These are phyloP conservation scores for Neodiprion lecontei DNA, from an alignment of 1,140 invertebrate genomes.

Conservation along the genomic window DNA sequence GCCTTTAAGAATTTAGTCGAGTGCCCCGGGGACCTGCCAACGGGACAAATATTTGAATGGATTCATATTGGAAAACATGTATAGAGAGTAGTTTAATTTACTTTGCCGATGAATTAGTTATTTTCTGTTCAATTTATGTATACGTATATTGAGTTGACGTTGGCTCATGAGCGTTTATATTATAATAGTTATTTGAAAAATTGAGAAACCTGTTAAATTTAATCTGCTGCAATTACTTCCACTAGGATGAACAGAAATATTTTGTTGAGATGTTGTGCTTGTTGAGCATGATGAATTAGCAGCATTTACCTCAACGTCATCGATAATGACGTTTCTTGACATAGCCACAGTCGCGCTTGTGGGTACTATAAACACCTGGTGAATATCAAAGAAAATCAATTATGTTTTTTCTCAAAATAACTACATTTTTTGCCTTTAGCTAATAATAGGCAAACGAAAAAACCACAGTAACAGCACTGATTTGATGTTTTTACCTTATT, in stretches of 20 bases:
- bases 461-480: not conserved
- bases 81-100: constrained; percentile 22
- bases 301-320: constrained; percentile 30
- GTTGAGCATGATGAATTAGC: constrained; percentile 23
- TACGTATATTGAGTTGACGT: constrained; percentile 2
- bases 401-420: not conserved
- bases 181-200: constrained; percentile 14
- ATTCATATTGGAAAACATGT: constrained; percentile 20
- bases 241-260: constrained; percentile 35
- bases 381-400: not conserved
- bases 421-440: not conserved
- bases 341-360: constrained; percentile 27
- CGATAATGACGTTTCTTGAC: constrained; percentile 24
- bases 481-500: constrained; percentile 35
- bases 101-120: constrained; percentile 1
- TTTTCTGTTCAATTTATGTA: not conserved
- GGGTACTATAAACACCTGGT: constrained; percentile 36
- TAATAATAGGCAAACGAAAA: constrained; percentile 11
- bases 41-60: constrained; percentile 8
- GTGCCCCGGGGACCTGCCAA: too few species aligned
- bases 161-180: too few species aligned
- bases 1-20: too few species aligned
- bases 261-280: constrained; percentile 30
- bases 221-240: constrained; percentile 23
- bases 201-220: constrained; percentile 33